Percentiles rank a stretch among this genome's conserved stretches.
Evolutionary conservation across 2,888 invertebrate species (phyloP).

Genomic region (Limnephilus auricula): DNA sequence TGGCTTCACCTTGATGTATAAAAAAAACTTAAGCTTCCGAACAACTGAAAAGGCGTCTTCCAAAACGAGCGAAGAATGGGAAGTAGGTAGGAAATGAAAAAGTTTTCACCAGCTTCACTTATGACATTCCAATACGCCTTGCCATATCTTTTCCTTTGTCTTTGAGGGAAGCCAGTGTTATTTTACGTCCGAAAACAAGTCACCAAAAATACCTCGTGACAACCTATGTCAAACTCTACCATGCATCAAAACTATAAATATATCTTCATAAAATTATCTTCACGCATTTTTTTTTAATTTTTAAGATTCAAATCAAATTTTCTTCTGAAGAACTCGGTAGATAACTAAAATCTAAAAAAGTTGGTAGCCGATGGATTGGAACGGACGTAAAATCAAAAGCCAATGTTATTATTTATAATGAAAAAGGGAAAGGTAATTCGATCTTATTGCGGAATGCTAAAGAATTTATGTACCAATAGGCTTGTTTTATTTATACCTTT

Average conservation of each 20-base stretch:
- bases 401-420: not conserved
- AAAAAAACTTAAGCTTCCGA: not conserved
- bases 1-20: not conserved
- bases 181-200: constrained; percentile 45
- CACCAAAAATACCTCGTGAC: constrained; percentile 41
- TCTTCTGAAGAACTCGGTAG: not conserved
- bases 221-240: constrained; percentile 18
- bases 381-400: not conserved
- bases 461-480: not conserved
- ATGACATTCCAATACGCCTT: constrained; percentile 44
- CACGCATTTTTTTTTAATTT: not conserved
- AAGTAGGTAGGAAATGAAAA: not conserved
- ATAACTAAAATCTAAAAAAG: not conserved
- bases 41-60: not conserved
- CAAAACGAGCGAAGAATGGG: not conserved
- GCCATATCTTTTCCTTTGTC: constrained; percentile 34
- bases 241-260: not conserved
- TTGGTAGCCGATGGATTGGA: not conserved
- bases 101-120: constrained; percentile 29
- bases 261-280: not conserved
- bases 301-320: not conserved
- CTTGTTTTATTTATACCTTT: not conserved
- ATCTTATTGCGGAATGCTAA: not conserved
- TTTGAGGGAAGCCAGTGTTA: constrained; percentile 16
- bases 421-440: not conserved